Evolutionary conservation across 2,797 vertebrate genomes (phyloP), one percentile per base, ranked within the genome.

Genomic region (Rhynchonycteris naso): DNA sequence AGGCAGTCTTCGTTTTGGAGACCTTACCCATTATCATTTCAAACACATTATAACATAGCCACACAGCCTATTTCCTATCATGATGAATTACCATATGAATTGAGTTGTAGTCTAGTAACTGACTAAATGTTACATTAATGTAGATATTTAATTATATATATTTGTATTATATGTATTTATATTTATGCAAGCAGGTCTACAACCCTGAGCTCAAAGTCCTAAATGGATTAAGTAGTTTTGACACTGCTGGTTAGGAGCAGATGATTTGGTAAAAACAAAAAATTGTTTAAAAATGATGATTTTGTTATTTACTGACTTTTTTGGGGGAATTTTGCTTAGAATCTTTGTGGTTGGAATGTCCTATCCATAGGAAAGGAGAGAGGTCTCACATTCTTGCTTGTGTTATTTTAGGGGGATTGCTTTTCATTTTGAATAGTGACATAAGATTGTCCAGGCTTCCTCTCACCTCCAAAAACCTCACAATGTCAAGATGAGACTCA

Each of bases 221-320:
- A 61, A 76, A 30, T 24, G 26, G 16, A 66, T 82, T 78, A 75
- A 86, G 30, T 28, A 11, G 13, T 2, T 8, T 59, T 80, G 74
- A 33, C 33, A 63, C 2, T 83, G 43, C n/a, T 52, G 30, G 12
- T 24, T 52, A 15, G 71, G n/a, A 84, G 43, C 54, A 83, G 56
- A 63, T 66, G 15, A 91, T 80, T 89, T 86, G 68, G 16, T 91
- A 12, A 84, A 82, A 86, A 68, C 5, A 76, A 83, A 61, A 76
- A 75, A 12, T 15, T 85, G 21, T 28, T 61, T 82, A 38, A 90
- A 94, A 93, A 90, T 43, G n/a, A 66, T 66, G 1, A 71, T 66
- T 90, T 92, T 88, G 30, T 24, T 93, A 79, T 89, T 82, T 7
- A 58, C 19, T 76, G 24, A 56, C 76, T 89, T 86, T 19, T 80